Evolutionary conservation across 1,140 invertebrate genomes (phyloP), one percentile per base, ranked within the genome.

Genomic region (Akabosia matsudoensis): DNA sequence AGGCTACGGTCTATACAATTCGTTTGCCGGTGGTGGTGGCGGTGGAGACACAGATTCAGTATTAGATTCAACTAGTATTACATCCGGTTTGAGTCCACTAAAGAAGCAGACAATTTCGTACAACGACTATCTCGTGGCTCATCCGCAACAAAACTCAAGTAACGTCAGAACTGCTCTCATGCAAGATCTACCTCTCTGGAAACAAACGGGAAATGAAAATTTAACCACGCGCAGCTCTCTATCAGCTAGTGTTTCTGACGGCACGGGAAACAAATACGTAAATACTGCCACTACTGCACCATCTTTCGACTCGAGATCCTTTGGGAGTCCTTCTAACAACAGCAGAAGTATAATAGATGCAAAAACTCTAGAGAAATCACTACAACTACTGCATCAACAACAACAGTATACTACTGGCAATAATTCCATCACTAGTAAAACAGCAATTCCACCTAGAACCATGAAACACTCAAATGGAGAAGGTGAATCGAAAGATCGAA

Each of bases 31-130:
- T 28, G 61, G 24, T 67, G 28, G 61, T 22, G 22, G 22, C 10
- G n/a, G 7, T 22, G 54, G n/a, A 51, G 10, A 24, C 54, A 7
- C 54, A 61, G 14, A 13, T 61, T 14, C 54, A 13, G 24, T 61
- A 24, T 13, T 30, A 31, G 28, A 31, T 22, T 67, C 61, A 30
- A 28, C 61, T 31, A 67, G 30, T 67, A 67, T 67, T 67, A n/a
- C 61, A 67, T 67, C 61, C 61, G 24, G 61, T 67, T 67, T 67
- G 24, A 67, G 61, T 67, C 61, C 61, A 28, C 30, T 31, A n/a
- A 28, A 67, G 24, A 28, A 67, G 30, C 61, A 67, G 61, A 67
- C 24, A 30, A 67, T 67, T 31, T 31, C 61, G 31, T 67, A 31
- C 28, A 67, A 67, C 7, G 61, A 67, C 61, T 67, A 67, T n/a